Evolutionary conservation across 2,113 vertebrate species (phyloP).

Genomic region (Myotis brandtii): DNA sequence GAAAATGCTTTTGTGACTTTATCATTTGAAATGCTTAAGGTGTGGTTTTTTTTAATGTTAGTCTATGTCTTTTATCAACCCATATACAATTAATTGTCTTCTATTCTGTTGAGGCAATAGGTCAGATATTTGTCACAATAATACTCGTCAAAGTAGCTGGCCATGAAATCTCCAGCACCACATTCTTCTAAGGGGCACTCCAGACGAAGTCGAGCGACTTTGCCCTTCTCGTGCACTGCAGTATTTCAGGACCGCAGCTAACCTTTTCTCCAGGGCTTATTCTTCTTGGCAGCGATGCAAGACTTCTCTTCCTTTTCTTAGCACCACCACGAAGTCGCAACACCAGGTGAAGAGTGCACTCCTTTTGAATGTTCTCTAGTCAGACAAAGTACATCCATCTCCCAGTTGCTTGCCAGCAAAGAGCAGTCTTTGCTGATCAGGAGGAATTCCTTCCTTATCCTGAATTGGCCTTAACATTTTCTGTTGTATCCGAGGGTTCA

Average conservation of each 20-base stretch:
- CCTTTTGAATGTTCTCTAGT: not conserved
- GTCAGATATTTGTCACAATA: not conserved
- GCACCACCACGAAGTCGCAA: not conserved
- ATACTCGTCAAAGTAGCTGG: not conserved
- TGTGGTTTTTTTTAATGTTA: not conserved
- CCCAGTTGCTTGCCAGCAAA: not conserved
- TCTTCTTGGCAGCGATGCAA: not conserved
- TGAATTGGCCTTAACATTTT: not conserved
- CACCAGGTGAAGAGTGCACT: not conserved
- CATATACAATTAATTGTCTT: not conserved
- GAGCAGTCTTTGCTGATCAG: not conserved
- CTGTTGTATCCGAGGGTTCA: not conserved
- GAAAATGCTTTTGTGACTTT: not conserved
- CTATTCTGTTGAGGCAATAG: not conserved
- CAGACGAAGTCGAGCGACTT: too few species aligned
- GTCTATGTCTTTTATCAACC: not conserved
- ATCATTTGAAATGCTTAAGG: not conserved
- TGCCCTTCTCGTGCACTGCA: not conserved
- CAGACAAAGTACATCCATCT: not conserved
- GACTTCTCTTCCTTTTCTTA: not conserved
- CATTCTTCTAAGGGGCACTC: not conserved
- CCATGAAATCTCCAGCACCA: not conserved
- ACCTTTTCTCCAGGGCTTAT: not conserved
- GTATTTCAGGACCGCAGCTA: not conserved
- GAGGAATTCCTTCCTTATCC: not conserved